Percentiles rank a stretch among this genome's conserved stretches.
phyloP scores from a whole-genome alignment of 2,113 vertebrate genomes.

The Cyprinus carpio region DNA sequence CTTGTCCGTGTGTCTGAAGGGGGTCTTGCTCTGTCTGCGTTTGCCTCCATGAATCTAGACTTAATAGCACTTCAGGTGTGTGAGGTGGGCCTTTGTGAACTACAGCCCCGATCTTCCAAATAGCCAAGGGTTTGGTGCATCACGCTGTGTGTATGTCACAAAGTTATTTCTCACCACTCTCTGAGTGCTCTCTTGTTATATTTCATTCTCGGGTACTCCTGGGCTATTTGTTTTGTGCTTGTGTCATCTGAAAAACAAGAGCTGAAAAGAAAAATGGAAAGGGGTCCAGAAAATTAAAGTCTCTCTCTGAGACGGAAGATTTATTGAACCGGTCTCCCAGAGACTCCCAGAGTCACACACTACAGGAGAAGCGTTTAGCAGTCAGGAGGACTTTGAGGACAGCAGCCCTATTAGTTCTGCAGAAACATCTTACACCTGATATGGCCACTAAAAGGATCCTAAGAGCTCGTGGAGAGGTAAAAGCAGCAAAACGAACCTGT shows the following conservation, averaged over 20 bases:
- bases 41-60: conserved; percentile 34
- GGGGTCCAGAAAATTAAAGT: conserved; percentile 54
- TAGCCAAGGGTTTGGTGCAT: conserved; percentile 24
- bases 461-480: conserved; percentile 8
- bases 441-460: conserved; percentile 5
- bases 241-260: conserved; percentile 55
- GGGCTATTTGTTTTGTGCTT: conserved; percentile 54
- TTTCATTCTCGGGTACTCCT: conserved; percentile 48
- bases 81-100: conserved; percentile 46
- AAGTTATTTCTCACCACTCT: conserved; percentile 50
- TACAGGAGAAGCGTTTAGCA: conserved; percentile 32
- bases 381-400: conserved; percentile 29
- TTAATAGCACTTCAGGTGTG: conserved; percentile 39
- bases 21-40: conserved; percentile 2
- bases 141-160: conserved; percentile 37
- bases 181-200: conserved; percentile 52
- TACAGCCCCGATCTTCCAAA: conserved; percentile 35
- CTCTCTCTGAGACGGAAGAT: conserved; percentile 51
- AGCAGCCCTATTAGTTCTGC: not conserved
- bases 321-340: conserved; percentile 49
- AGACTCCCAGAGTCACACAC: conserved; percentile 33
- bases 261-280: conserved; percentile 47
- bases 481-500: not conserved
- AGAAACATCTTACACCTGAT: conserved; percentile 20
- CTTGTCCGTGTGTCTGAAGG: conserved; percentile 15